Evolutionary conservation across 2,113 vertebrate species (phyloP).

Genomic region (Aldabrachelys gigantea): DNA sequence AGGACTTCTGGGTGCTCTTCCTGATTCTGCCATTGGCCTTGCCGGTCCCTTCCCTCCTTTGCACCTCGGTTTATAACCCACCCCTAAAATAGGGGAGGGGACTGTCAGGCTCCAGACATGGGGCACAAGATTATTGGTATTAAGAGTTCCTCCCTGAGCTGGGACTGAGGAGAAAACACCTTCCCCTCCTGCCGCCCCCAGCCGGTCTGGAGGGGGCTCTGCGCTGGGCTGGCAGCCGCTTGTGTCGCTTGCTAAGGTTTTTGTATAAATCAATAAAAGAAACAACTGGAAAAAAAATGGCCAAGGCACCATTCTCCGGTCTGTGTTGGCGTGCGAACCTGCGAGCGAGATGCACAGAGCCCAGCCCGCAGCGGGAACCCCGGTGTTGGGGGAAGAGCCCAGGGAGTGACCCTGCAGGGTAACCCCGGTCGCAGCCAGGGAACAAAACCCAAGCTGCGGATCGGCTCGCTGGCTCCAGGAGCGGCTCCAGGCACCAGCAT

Average conservation of each 20-base stretch:
- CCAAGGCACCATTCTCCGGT: background rate
- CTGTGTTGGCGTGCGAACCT: too few species aligned
- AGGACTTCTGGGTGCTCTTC: background rate
- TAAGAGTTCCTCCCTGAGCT: background rate
- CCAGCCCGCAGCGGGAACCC: too few species aligned
- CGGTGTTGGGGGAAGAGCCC: too few species aligned
- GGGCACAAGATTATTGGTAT: background rate
- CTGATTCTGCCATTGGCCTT: background rate
- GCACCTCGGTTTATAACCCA: too few species aligned
- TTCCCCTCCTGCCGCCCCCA: background rate
- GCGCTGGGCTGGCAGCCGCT: background rate
- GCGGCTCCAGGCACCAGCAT: too few species aligned
- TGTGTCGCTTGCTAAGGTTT: slow-evolving; percentile 22
- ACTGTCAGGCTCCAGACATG: background rate
- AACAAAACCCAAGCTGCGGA: too few species aligned
- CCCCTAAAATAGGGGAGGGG: background rate
- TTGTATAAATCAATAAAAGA: slow-evolving; percentile 75
- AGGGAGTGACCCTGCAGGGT: too few species aligned
- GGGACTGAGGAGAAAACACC: background rate
- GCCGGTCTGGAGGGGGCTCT: background rate
- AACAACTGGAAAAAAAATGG: background rate
- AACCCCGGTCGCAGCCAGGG: too few species aligned
- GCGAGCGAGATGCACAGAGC: background rate
- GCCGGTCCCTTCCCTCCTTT: background rate
- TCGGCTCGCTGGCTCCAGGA: too few species aligned